Base-by-base conservation (phyloP, 2,797 vertebrate genomes). In the Babyrousa celebensis region DNA sequence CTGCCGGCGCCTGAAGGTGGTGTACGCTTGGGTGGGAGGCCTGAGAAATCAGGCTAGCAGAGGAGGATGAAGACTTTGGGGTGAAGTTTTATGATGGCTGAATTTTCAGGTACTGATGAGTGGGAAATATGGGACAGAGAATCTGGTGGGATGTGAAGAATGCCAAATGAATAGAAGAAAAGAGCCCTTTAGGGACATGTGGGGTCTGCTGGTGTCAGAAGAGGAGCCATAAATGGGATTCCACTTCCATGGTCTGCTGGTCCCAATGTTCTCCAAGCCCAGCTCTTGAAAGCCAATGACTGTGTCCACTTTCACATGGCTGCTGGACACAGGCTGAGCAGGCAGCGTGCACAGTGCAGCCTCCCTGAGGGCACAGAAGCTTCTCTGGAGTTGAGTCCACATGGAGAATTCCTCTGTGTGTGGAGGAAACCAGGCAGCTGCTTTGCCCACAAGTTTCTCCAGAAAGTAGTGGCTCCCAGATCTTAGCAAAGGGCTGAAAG, bases 91-190 rank as follows among this genome's bases (percentile, higher is more conserved):
- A 1, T 63, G 79, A 93, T 7, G 27, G 29, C 52, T 65, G 62
- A 86, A 67, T 71, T 96, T 71, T 80, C 80, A 88, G 52, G 29
- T 85, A 29, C 77, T 68, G 58, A 1, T 21, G 74, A 80, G 52
- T 15, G 36, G 94, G 70, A 93, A 84, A 91, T 43, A 65, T 0
- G 27, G 72, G 56, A 2, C 58, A 70, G 71, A 82, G 68, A 77
- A n/a, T 68, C 3, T 36, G 29, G n/a, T 1, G 3, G 68, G 62
- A 29, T 2, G 3, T 14, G 40, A 84, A 71, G 70, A 89, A 91
- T 63, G 79, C 1, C 67, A 63, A 54, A 21, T 4, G 65, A 60
- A 58, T 3, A 36, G 67, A 48, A 52, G 43, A 68, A 75, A 82
- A 65, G 0, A 4, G 25, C 40, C 23, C 71, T 54, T 63, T 4